Evolutionary conservation across 2,113 vertebrate genomes (phyloP).

Genomic region (Pollimyrus isidori): DNA sequence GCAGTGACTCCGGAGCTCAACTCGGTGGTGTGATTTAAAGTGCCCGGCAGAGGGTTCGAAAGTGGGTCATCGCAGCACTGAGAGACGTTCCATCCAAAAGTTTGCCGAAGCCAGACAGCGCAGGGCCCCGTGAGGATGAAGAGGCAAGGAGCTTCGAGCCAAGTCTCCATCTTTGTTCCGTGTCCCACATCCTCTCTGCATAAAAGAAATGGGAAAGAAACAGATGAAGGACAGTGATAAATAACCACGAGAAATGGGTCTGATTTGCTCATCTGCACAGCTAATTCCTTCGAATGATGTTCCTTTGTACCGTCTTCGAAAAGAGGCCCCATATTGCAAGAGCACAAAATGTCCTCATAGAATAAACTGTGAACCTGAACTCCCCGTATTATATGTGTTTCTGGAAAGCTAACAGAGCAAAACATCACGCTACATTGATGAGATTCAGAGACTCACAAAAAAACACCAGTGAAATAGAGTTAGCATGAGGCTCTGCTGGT

Average conservation of each 20-base stretch:
- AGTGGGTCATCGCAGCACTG: neutral
- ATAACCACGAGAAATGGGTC: neutral
- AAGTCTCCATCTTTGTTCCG: neutral
- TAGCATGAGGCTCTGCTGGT: neutral
- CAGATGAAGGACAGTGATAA: neutral
- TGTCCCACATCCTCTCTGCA: neutral
- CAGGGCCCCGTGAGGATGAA: neutral
- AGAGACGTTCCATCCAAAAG: neutral
- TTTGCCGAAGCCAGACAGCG: neutral
- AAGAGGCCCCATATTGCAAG: neutral
- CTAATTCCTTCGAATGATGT: neutral
- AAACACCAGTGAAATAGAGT: neutral
- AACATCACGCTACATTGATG: neutral
- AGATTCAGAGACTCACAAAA: neutral
- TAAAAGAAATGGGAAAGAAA: neutral
- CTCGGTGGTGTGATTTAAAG: slow-evolving; percentile 19
- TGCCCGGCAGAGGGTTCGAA: neutral
- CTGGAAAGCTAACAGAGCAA: neutral
- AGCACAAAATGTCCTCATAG: neutral
- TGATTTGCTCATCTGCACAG: neutral
- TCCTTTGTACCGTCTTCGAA: neutral
- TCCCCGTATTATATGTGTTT: neutral
- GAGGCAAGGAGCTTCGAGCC: neutral
- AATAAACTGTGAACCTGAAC: neutral
- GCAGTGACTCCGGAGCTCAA: slow-evolving; percentile 14